Evolutionary conservation across 2,113 vertebrate genomes (phyloP), one percentile per base, ranked within the genome.

Genomic region (Carollia perspicillata): DNA sequence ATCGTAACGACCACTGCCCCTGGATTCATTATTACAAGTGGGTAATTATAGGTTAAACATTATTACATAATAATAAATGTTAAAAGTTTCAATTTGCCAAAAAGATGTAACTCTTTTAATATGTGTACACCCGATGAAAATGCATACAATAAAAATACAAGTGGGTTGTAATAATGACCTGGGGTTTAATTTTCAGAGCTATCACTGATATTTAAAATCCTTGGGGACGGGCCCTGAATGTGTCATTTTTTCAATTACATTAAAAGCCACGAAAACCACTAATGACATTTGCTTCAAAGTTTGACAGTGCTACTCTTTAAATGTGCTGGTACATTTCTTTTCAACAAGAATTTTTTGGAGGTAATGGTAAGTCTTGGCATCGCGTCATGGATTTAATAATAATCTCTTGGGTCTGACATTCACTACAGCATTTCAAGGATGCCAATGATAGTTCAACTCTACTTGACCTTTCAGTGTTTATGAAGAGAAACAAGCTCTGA

Each of bases 381-480:
- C 93, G 53, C 5, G 97, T 86, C 30, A 10, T 0, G 22, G 88
- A 95, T 66, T 66, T 98, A 97, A 97, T 97, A 98, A 97, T 95
- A 89, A 97, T 97, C 85, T 94, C 93, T 94, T 86, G 20, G n/a
- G 81, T 98, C 94, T 97, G 93, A 97, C 94, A 98, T 98, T 98
- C 97, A 98, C 98, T 96, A 96, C 37, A 96, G 89, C 90, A 96
- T 96, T 98, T 98, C 95, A 96, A 94, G 96, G 89, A 97, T 96
- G 96, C 93, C 97, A 97, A 89, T 30, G 89, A 96, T 97, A 97
- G 97, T 98, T 99, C 98, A 98, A 99, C 98, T 98, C 97, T 98
- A 84, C 65, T 58, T 98, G 97, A 98, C 96, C 98, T 96, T 93
- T 96, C 55, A 58, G 90, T 97, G 95, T 98, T 98, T 96, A 92